Base-by-base conservation (phyloP, 92 coral and sea anemone genomes). In the Plumapathes pennacea region DNA sequence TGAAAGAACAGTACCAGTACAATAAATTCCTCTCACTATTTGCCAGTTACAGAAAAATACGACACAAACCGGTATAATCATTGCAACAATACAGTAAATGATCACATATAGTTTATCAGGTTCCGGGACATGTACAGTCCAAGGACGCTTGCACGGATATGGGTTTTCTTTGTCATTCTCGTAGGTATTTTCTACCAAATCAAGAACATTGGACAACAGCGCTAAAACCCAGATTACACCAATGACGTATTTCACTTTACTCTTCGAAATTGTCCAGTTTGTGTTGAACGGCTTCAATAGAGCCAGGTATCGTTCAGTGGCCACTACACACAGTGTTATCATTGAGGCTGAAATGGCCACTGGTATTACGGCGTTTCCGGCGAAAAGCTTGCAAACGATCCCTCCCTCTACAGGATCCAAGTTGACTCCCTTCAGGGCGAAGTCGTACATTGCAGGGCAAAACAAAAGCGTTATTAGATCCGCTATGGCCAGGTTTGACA, bases 361-460 rank as follows among this genome's bases (percentile, higher is more conserved):
- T 23, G 80, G 50, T 13, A 60, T 36, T 17, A 72, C 50, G 0
- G 41, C 80, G 30, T 72, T 72, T 3, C 80, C 80, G 3, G 71
- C 67, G 26, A 72, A 72, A 0, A 72, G 50, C 62, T 61, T 71
- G 62, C 78, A 71, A 23, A 71, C 30, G 25, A 37, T 40, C 53
- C 61, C 70, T 5, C 78, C 78, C 7, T 14, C 0, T 5, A 38
- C 38, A 25, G 56, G 69, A 2, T 14, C 22, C 25, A 64, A 54
- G 19, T 52, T 63, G 10, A 71, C 54, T 1, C 32, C 30, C 17
- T 19, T 41, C 38, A 71, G 34, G 22, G 70, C 54, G 17, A 59
- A 71, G 39, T 71, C 78, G 10, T 71, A 69, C 13, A 69, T 18
- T 1, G 67, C 77, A 0, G 77, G 77, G 30, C 77, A 69, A 28